Evolutionary conservation across 2,797 vertebrate species (phyloP), one percentile per base, ranked within the genome.

Genomic region (Halcyon chelicuti): DNA sequence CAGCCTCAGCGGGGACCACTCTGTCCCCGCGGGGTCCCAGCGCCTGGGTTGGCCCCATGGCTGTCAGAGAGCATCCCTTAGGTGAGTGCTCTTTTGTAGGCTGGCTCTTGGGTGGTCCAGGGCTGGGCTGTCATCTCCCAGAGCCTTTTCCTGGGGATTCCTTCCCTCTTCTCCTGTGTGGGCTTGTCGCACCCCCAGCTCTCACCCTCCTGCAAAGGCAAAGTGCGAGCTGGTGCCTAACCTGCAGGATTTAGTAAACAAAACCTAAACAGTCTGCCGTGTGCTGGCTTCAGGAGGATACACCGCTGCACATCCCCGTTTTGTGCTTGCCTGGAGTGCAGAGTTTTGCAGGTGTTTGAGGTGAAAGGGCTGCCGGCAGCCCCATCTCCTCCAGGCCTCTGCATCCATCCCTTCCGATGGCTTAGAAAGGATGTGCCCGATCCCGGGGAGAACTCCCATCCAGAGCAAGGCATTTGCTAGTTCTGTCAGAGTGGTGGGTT

Each of bases 281-380:
- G 74, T 25, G 37, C 60, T 0, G 2, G 18, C 46, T 73, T 33
- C 2, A n/a, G 46, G 39, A 51, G 16, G 9, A 11, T 8, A 33
- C 14, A 13, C 2, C 3, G 14, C 66, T 46, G 14, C 1, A 2
- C 58, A 7, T n/a, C 71, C 68, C 63, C 1, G 2, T 14, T 18
- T 10, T 16, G 16, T 15, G 12, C 28, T 5, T 57, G 29, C 9
- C 8, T 22, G 0, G 3, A 42, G 2, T 1, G 1, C 2, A 1
- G 60, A 8, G 16, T 29, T 63, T 6, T 35, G 40, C 40, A 11
- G 67, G 46, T 0, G 0, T 33, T 73, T 33, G 3, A 9, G 22
- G 29, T 3, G 2, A 5, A 54, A 22, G 33, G 26, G 39, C 70
- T 58, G n/a, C 5, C 0, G 17, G 44, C 14, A 37, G 25, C 37